Evolutionary conservation across 2,888 invertebrate genomes (phyloP), one percentile per base, ranked within the genome.

Genomic region (Lathronympha strigana): DNA sequence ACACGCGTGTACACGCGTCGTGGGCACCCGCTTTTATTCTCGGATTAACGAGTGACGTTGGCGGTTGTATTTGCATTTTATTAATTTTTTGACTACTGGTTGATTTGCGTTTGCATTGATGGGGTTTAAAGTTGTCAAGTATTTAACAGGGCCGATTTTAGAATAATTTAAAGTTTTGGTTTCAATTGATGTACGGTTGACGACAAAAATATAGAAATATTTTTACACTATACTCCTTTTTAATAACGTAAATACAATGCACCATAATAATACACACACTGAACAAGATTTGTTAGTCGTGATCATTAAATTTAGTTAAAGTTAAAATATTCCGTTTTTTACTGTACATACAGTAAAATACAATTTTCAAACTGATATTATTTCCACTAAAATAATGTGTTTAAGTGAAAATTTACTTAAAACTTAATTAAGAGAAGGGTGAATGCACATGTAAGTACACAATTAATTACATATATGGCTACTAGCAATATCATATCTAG

Each of bases 11-110:
- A 45, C 45, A 45, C 45, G 21, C 45, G 47, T 47, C 47, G 47
- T 17, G 47, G 47, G 47, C 23, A 38, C 38, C 38, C 85, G 58
- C 43, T 66, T 66, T 66, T 66, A 60, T 66, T 17, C 60, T 45
- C 40, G 66, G 66, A 66, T 66, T 66, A 66, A 49, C 53, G 58
- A 47, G 61, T 40, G 53, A 36, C 63, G 51, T 57, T 17, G 23
- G 62, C 63, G 63, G 63, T 57, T n/a, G 64, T 51, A 64, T 64
- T 64, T 64, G 64, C 64, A 64, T 66, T 66, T 66, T 66, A 66
- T 66, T 66, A 64, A 66, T 53, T 66, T 64, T 60, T 61, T 54
- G 53, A 66, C 53, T 50, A 50, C 38, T 50, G 61, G 38, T 49
- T 62, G 57, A 43, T 38, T 49, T 28, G 33, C 50, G 57, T 57